Evolutionary conservation across 1,140 invertebrate genomes (phyloP).

Genomic region (Globodera ellingtonae): DNA sequence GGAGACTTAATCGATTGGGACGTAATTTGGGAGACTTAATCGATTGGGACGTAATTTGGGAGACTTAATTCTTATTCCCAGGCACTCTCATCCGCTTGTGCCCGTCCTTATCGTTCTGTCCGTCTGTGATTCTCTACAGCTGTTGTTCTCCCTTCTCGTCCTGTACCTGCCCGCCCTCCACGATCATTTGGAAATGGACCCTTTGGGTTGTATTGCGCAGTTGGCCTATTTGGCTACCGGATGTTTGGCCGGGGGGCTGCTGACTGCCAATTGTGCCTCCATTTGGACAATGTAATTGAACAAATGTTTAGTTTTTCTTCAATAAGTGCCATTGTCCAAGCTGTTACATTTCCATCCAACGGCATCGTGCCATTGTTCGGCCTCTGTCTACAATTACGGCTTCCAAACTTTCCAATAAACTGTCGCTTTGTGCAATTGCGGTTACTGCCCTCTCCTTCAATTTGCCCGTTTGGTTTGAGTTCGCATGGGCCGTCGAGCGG

Average conservation of each 20-base stretch:
- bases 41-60: too few species aligned
- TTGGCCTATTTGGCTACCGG: conserved; percentile 61
- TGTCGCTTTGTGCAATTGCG: conserved; percentile 43
- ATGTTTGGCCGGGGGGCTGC: conserved; percentile 57
- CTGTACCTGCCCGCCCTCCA: conserved; percentile 60
- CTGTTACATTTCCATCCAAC: conserved; percentile 60
- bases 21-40: too few species aligned
- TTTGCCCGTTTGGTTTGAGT: conserved; percentile 56
- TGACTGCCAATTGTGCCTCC: conserved; percentile 60
- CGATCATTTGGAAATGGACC: conserved; percentile 53
- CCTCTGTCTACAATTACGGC: conserved; percentile 53
- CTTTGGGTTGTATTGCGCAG: conserved; percentile 50
- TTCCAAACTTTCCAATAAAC: conserved; percentile 27
- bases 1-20: too few species aligned
- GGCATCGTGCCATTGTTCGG: conserved; percentile 55
- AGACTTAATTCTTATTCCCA: conserved; percentile 8
- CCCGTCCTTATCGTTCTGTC: conserved; percentile 59
- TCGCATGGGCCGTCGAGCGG: conserved; percentile 36
- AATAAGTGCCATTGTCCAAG: neutral
- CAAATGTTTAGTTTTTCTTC: neutral
- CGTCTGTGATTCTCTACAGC: conserved; percentile 57
- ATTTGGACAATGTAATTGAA: conserved; percentile 58
- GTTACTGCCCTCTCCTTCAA: conserved; percentile 57
- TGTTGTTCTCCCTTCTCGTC: conserved; percentile 60
- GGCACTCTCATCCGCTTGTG: conserved; percentile 55